Conservation (phyloP, 2,888 invertebrate species). For the Cremastinae sp. region DNA sequence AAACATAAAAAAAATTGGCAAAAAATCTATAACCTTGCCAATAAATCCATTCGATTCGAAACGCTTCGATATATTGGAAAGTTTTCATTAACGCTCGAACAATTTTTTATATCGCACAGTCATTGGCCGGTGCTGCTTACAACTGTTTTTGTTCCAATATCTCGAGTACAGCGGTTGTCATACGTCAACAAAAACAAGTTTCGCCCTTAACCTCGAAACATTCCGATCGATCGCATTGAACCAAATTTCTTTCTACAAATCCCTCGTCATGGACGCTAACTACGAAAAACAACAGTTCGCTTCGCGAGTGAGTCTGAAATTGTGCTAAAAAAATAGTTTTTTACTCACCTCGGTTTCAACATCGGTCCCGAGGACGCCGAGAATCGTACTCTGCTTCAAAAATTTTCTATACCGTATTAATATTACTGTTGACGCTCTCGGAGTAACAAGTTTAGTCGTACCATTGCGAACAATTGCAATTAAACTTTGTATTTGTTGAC, state of each 20-base stretch:
- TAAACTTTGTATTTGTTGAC: not conserved
- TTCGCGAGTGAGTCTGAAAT: not conserved
- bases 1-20: not conserved
- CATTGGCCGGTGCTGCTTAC: conserved; percentile 53
- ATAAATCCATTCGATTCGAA: not conserved
- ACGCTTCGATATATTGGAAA: not conserved
- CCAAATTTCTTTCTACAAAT: not conserved
- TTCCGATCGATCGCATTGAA: not conserved
- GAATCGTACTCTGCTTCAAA: no score
- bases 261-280: not conserved
- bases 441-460: not conserved
- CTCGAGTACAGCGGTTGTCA: conserved; percentile 56
- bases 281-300: not conserved
- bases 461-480: not conserved
- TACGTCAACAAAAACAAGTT: conserved; percentile 58
- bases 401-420: conserved; percentile 20
- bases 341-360: conserved; percentile 50
- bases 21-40: not conserved
- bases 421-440: conserved; percentile 9
- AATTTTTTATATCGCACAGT: conserved; percentile 25
- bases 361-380: conserved; percentile 49
- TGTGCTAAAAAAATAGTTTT: not conserved
- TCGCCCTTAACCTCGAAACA: conserved; percentile 53
- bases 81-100: not conserved
- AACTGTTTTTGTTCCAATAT: conserved; percentile 44